Conservation (phyloP, 1,140 invertebrate genomes). For the Metopolophium dirhodum region DNA sequence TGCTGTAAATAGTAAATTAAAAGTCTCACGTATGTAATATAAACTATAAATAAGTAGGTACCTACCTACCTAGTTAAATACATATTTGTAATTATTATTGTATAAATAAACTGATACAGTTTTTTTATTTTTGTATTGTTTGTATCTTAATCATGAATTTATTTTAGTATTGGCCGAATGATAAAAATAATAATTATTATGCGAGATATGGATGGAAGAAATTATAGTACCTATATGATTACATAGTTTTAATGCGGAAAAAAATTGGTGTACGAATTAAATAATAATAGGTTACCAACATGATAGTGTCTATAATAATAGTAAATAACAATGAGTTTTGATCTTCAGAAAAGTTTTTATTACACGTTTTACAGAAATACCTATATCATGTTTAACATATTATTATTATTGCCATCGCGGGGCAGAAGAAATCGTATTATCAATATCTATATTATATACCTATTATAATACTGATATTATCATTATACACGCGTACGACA, state of each 20-base stretch:
- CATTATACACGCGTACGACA: background rate
- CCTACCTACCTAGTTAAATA: background rate
- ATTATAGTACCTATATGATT: background rate
- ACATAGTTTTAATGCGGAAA: background rate
- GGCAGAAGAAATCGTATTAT: background rate
- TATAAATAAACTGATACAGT: background rate
- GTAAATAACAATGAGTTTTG: background rate
- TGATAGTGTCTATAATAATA: background rate
- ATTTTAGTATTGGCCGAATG: background rate
- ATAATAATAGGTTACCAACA: background rate
- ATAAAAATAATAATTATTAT: background rate
- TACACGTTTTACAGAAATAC: background rate
- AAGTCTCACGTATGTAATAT: background rate
- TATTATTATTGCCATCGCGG: background rate
- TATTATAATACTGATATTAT: background rate
- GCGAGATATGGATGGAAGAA: background rate
- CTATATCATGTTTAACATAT: background rate
- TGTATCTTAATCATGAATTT: background rate
- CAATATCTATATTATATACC: background rate
- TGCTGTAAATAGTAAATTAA: background rate
- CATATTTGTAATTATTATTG: background rate
- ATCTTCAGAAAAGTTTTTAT: background rate
- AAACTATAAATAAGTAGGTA: background rate
- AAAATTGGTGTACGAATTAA: background rate
- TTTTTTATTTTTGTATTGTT: background rate